These are phyloP conservation scores for Peromyscus leucopus DNA, from an alignment of 2,113 vertebrate genomes.

Conservation along the genomic window DNA sequence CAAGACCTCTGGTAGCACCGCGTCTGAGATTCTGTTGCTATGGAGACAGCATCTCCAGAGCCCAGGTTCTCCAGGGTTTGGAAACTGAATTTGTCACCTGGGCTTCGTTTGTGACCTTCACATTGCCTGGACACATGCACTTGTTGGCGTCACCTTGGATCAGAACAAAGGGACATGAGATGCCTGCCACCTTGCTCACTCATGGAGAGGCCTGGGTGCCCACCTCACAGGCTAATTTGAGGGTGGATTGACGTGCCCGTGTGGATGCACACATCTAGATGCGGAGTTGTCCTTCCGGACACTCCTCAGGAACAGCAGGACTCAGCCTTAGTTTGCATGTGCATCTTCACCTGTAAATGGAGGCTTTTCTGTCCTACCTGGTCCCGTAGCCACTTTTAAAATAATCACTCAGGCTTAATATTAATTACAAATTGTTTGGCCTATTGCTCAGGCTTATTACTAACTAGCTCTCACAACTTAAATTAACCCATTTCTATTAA, in stretches of 20 bases:
- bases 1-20: not conserved
- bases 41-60: too few relatives aligned
- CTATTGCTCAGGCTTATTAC: too few relatives aligned
- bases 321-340: not conserved
- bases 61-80: not conserved
- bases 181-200: too few relatives aligned
- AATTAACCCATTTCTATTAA: too few relatives aligned
- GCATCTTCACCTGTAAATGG: not conserved
- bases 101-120: not conserved
- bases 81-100: not conserved
- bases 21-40: not conserved
- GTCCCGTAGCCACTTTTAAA: too few relatives aligned
- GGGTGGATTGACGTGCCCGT: not conserved
- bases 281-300: accelerated
- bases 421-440: too few relatives aligned
- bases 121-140: not conserved
- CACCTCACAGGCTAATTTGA: not conserved
- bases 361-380: too few relatives aligned
- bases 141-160: not conserved
- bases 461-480: too few relatives aligned
- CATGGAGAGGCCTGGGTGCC: not conserved
- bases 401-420: too few relatives aligned
- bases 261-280: too few relatives aligned
- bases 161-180: not conserved
- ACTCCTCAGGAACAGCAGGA: accelerated